Conservation (phyloP, 2,113 vertebrate genomes). For the Glaucidium brasilianum region DNA sequence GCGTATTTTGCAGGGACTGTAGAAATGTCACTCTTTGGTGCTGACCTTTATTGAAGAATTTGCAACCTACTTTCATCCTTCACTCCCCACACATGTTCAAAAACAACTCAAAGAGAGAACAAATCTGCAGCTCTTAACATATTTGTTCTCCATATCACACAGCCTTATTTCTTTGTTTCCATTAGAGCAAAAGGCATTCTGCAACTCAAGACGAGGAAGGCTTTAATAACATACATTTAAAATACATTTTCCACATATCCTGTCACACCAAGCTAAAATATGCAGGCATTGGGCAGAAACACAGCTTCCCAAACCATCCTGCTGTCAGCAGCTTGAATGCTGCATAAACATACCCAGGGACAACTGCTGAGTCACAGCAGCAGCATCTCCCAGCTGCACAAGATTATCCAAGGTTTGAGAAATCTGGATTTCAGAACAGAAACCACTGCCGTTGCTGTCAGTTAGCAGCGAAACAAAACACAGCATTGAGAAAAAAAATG, state of each 20-base stretch:
- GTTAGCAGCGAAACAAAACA: background rate
- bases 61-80: background rate
- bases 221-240: background rate
- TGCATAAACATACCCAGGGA: background rate
- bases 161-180: background rate
- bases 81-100: background rate
- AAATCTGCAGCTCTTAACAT: background rate
- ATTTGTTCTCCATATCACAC: background rate
- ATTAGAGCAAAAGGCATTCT: background rate
- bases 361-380: conserved; percentile 32
- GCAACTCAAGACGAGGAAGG: background rate
- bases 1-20: background rate
- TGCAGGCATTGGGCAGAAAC: background rate
- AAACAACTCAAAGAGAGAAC: background rate
- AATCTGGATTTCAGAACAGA: conserved; percentile 18
- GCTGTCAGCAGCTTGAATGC: background rate
- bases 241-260: background rate
- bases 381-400: background rate
- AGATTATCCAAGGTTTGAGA: background rate
- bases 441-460: background rate
- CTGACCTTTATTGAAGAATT: background rate
- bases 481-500: background rate
- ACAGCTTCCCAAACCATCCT: background rate
- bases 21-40: fast-evolving
- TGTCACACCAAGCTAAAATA: background rate